Evolutionary conservation across 1,140 invertebrate species (phyloP).

Genomic region (Heliconius nattereri): DNA sequence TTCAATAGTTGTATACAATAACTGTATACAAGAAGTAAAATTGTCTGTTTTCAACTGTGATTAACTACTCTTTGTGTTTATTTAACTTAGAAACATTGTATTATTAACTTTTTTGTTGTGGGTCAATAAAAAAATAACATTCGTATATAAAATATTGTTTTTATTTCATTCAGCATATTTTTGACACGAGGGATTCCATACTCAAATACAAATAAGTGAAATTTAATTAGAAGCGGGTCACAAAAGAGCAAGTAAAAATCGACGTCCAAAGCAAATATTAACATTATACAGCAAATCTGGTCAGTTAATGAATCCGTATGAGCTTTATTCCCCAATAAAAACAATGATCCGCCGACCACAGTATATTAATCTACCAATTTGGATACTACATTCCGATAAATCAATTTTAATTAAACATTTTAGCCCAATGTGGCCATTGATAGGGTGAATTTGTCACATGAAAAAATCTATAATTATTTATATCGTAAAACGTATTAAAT

Average conservation of each 20-base stretch:
- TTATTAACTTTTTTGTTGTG: background rate
- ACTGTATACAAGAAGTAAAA: conserved; percentile 20
- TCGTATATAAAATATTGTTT: background rate
- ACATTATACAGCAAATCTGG: conserved; percentile 27
- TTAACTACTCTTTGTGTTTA: conserved; percentile 1
- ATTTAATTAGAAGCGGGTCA: conserved; percentile 14
- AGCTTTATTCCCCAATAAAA: conserved; percentile 54
- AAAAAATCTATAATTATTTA: conserved; percentile 55
- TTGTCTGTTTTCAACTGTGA: conserved; percentile 28
- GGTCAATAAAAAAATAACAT: background rate
- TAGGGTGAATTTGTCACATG: conserved; percentile 48
- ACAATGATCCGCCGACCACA: conserved; percentile 65
- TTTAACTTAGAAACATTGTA: conserved; percentile 16
- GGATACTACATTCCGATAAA: conserved; percentile 61
- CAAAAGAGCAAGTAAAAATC: conserved; percentile 32
- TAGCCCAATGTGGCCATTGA: conserved; percentile 41
- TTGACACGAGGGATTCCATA: background rate
- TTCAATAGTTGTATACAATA: conserved; percentile 12
- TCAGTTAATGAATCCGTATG: conserved; percentile 38
- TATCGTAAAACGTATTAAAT: conserved; percentile 41
- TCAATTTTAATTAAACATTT: conserved; percentile 69
- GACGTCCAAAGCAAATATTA: conserved; percentile 38
- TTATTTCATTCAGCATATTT: background rate
- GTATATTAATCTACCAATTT: conserved; percentile 66
- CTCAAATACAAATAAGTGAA: conserved; percentile 7